These are phyloP conservation scores for Stenchaetothrips biformis DNA, from an alignment of 2,888 invertebrate species.

Conservation along the genomic window DNA sequence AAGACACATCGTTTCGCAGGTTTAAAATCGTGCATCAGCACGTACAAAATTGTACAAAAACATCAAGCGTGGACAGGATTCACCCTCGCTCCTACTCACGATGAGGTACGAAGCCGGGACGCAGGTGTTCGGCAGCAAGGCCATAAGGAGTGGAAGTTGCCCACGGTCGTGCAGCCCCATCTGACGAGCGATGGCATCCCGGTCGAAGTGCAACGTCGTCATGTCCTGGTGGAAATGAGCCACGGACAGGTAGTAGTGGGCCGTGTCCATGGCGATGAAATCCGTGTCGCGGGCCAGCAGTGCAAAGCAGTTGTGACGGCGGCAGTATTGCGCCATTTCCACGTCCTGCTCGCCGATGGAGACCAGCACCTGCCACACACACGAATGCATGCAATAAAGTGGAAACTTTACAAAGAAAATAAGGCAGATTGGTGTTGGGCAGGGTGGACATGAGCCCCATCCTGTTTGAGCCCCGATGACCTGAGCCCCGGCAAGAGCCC, in stretches of 20 bases:
- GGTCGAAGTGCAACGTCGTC: background rate
- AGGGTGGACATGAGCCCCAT: no score
- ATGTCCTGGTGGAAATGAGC: background rate
- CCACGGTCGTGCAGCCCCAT: background rate
- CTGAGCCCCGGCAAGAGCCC: no score
- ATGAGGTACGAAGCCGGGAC: background rate
- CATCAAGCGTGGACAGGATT: no score
- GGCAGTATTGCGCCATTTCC: background rate
- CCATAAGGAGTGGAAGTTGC: background rate
- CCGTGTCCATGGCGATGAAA: background rate
- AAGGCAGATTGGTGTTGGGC: no score
- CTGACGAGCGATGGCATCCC: background rate
- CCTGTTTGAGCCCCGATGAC: no score
- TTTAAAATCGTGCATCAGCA: no score
- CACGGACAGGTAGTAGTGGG: background rate
- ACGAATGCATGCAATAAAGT: no score
- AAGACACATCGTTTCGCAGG: no score
- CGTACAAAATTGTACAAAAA: no score
- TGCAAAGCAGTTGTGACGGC: background rate
- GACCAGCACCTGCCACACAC: background rate
- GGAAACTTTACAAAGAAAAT: no score
- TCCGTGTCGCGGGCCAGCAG: background rate
- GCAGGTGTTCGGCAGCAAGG: background rate
- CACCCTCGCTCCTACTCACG: no score
- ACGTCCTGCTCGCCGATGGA: background rate